Conservation (phyloP, 1,140 invertebrate genomes). For the Trachymyrmex septentrionalis region DNA sequence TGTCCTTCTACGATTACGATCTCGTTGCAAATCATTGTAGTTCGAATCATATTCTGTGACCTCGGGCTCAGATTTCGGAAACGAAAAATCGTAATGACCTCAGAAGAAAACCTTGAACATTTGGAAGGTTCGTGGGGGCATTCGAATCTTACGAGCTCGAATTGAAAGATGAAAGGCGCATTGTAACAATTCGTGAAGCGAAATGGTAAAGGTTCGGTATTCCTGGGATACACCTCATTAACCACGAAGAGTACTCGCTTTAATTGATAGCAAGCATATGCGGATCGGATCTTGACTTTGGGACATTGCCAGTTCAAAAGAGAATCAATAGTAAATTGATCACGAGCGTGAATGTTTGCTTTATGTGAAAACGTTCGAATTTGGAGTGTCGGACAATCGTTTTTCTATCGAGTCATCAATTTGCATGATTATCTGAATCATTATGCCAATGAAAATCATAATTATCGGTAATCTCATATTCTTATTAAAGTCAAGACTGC, state of each 20-base stretch:
- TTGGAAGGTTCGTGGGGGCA: conserved; percentile 44
- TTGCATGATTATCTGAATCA: background rate
- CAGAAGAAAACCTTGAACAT: conserved; percentile 49
- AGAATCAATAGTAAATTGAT: conserved; percentile 54
- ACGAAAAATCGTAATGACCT: conserved; percentile 49
- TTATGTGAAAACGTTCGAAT: conserved; percentile 27
- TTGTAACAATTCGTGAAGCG: conserved; percentile 19
- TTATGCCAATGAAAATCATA: background rate
- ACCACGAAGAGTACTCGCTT: conserved; percentile 14
- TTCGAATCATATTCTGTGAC: conserved; percentile 51
- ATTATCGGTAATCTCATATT: background rate
- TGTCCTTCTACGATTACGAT: conserved; percentile 49
- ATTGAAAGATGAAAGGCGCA: conserved; percentile 31
- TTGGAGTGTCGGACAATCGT: background rate
- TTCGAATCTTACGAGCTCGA: background rate
- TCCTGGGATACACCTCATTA: conserved; percentile 37
- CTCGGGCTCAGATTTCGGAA: conserved; percentile 58
- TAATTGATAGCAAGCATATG: conserved; percentile 21
- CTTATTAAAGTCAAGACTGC: background rate
- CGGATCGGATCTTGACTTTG: conserved; percentile 50
- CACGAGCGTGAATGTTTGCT: conserved; percentile 29
- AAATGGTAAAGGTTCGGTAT: conserved; percentile 57
- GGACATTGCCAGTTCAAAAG: conserved; percentile 43
- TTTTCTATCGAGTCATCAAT: conserved; percentile 2
- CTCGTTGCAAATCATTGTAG: conserved; percentile 64